These are phyloP conservation scores for Hesperia comma DNA, from an alignment of 2,888 invertebrate genomes.

Conservation along the genomic window DNA sequence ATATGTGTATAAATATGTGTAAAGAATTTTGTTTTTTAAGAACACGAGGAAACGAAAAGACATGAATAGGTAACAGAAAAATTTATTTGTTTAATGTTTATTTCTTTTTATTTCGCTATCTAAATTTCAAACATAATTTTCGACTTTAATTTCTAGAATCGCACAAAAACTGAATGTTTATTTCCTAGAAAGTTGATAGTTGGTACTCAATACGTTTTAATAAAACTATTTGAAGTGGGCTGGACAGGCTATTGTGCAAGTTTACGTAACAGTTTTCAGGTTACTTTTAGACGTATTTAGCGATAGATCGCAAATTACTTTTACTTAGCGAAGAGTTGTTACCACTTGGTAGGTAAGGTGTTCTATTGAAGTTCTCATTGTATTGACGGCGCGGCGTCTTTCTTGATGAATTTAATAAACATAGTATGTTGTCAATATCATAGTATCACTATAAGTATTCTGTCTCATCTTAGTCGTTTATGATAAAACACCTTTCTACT, in stretches of 20 bases:
- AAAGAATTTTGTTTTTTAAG: too few relatives aligned
- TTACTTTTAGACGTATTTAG: constrained; percentile 51
- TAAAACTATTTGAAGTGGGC: constrained; percentile 15
- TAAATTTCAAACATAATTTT: neutral
- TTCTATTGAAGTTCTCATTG: neutral
- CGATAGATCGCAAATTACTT: constrained; percentile 50
- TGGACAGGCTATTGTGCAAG: constrained; percentile 26
- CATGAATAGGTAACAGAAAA: too few relatives aligned
- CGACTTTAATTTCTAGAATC: neutral
- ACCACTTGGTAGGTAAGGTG: constrained; percentile 38
- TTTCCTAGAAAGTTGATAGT: constrained; percentile 29
- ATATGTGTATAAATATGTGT: too few relatives aligned
- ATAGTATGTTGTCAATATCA: too few relatives aligned
- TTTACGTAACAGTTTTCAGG: constrained; percentile 34
- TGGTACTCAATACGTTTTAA: constrained; percentile 10
- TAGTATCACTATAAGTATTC: too few relatives aligned
- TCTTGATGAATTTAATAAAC: too few relatives aligned
- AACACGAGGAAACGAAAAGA: too few relatives aligned
- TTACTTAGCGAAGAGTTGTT: constrained; percentile 50
- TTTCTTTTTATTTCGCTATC: neutral
- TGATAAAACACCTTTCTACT: too few relatives aligned
- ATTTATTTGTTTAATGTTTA: too few relatives aligned
- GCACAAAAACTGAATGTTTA: constrained; percentile 19
- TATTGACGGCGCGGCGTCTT: too few relatives aligned
- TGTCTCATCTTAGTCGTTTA: too few relatives aligned